Evolutionary conservation across 2,888 invertebrate genomes (phyloP).

Genomic region (Sylvicola fuscatus): DNA sequence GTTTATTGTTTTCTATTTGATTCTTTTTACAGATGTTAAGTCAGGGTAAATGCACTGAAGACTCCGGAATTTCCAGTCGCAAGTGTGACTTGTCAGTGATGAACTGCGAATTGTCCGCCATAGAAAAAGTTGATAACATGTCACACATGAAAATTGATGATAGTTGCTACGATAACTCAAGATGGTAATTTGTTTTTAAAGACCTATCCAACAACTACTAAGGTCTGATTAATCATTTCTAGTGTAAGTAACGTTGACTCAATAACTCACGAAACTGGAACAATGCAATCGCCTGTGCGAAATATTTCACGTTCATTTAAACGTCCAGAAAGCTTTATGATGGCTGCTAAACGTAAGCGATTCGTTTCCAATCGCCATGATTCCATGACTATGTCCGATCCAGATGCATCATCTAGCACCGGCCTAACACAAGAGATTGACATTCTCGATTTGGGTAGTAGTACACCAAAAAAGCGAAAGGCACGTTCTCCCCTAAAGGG

Average conservation of each 20-base stretch:
- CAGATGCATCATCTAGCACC: slow-evolving; percentile 32
- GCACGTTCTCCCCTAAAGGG: slow-evolving; percentile 30
- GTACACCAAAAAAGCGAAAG: slow-evolving; percentile 44
- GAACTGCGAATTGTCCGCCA: slow-evolving; percentile 32
- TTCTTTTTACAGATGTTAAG: no score
- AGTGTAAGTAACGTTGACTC: no score
- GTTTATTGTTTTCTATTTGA: no score
- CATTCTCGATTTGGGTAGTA: slow-evolving; percentile 41
- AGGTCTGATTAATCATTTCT: slow-evolving; percentile 4
- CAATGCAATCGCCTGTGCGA: not conserved
- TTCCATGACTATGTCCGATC: slow-evolving; percentile 17
- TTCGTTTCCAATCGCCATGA: slow-evolving; percentile 25
- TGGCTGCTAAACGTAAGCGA: slow-evolving; percentile 30
- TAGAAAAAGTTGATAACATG: slow-evolving; percentile 19
- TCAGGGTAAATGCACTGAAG: slow-evolving; percentile 13
- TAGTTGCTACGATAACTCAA: slow-evolving; percentile 27
- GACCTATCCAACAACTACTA: slow-evolving; percentile 2
- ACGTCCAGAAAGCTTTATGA: not conserved
- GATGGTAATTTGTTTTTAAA: slow-evolving; percentile 23
- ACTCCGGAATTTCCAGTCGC: slow-evolving; percentile 28
- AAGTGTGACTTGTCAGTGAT: slow-evolving; percentile 29
- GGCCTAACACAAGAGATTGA: slow-evolving; percentile 52
- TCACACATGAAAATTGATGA: slow-evolving; percentile 20
- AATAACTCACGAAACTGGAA: no score
- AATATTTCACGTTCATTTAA: not conserved